A percentile compares a stretch with the other conserved stretches of the same genome.
Evolutionary conservation across 2,888 invertebrate species (phyloP).

Genomic region (Macrophya annulata): DNA sequence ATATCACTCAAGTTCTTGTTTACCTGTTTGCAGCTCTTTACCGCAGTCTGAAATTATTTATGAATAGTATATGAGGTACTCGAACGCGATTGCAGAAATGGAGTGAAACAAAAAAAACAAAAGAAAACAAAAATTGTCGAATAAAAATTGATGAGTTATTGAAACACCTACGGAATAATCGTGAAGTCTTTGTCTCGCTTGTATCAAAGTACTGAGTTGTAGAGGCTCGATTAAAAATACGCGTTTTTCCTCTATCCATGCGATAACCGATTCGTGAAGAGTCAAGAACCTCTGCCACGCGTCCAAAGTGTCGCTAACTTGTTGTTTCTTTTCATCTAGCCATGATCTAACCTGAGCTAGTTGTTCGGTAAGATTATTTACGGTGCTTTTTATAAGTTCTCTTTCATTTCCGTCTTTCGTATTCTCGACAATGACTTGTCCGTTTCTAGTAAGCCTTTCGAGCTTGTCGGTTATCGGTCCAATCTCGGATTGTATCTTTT

Average conservation of each 20-base stretch:
- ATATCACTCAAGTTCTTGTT: slow-evolving; percentile 94
- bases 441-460: slow-evolving; percentile 90
- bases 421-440: slow-evolving; percentile 89
- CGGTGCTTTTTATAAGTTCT: slow-evolving; percentile 87
- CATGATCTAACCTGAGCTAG: slow-evolving; percentile 89
- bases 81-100: neutral
- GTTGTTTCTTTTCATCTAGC: slow-evolving; percentile 91
- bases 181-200: slow-evolving; percentile 92
- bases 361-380: slow-evolving; percentile 89
- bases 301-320: slow-evolving; percentile 93
- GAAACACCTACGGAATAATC: slow-evolving; percentile 88
- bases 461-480: slow-evolving; percentile 87
- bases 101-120: no score
- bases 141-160: neutral
- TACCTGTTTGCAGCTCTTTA: slow-evolving; percentile 94
- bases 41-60: slow-evolving; percentile 85
- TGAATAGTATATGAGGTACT: slow-evolving; percentile 27
- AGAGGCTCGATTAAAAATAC: slow-evolving; percentile 90
- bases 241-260: slow-evolving; percentile 92
- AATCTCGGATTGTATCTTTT: slow-evolving; percentile 89
- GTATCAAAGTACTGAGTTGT: slow-evolving; percentile 88
- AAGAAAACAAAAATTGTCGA: neutral
- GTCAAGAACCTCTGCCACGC: slow-evolving; percentile 94
- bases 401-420: slow-evolving; percentile 90
- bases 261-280: slow-evolving; percentile 90